Conservation (phyloP, 2,888 invertebrate species). For the Lacanobia wlatinum region DNA sequence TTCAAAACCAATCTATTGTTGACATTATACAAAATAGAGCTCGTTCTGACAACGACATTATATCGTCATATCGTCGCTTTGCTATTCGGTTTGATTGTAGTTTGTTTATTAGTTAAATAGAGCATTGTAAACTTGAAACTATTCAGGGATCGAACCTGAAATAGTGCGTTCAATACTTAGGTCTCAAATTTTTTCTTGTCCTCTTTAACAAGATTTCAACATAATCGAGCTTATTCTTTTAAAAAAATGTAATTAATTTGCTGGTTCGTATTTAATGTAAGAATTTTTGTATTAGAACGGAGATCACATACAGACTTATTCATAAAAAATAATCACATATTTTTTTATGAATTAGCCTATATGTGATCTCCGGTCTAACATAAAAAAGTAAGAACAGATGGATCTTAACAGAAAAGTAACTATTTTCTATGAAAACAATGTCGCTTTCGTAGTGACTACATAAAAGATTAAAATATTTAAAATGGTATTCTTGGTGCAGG, state of each 20-base stretch:
- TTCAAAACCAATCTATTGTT: neutral
- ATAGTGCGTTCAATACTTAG: too few relatives aligned
- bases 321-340: too few relatives aligned
- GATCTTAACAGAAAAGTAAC: neutral
- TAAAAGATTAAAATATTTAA: neutral
- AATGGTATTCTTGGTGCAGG: slow-evolving; percentile 44
- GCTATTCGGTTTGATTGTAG: neutral
- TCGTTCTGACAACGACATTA: neutral
- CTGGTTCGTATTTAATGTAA: too few relatives aligned
- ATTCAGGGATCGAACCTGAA: neutral
- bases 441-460: neutral
- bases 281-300: too few relatives aligned
- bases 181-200: neutral
- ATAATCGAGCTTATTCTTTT: too few relatives aligned
- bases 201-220: neutral
- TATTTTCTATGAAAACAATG: neutral
- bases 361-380: too few relatives aligned
- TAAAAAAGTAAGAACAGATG: neutral
- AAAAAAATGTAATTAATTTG: too few relatives aligned
- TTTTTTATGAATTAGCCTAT: too few relatives aligned
- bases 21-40: neutral
- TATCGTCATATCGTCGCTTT: neutral
- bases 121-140: neutral
- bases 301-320: too few relatives aligned
- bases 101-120: neutral